Conservation (phyloP, 2,888 invertebrate species). For the Coelogynopora nodosa region DNA sequence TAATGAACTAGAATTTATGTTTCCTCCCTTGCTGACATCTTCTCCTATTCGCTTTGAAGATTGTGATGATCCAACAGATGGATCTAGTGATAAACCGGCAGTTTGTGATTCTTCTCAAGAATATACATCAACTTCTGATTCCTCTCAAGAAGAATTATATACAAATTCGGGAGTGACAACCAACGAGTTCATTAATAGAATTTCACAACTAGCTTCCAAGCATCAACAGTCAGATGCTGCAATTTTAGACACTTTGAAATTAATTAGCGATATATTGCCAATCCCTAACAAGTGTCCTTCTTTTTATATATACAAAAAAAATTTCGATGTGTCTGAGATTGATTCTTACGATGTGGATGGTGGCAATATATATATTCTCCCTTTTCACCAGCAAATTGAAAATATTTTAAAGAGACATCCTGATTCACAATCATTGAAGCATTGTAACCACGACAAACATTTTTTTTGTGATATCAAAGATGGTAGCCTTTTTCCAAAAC, state of each 20-base stretch:
- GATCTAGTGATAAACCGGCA: background rate
- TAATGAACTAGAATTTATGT: no score
- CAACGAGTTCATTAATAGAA: background rate
- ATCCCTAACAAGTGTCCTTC: background rate
- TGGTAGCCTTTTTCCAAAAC: background rate
- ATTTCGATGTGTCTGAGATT: background rate
- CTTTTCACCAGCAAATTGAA: background rate
- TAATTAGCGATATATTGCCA: background rate
- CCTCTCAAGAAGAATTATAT: background rate
- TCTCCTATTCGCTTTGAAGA: slow-evolving; percentile 5
- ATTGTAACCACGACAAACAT: background rate
- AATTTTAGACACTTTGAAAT: background rate
- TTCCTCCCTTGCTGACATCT: background rate
- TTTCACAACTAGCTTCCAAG: background rate
- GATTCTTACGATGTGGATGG: background rate
- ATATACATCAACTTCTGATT: no score
- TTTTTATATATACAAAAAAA: background rate
- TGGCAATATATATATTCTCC: background rate
- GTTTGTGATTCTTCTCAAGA: background rate
- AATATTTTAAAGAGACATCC: background rate
- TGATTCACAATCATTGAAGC: background rate
- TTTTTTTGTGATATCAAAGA: background rate
- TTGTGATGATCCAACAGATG: background rate
- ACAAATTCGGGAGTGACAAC: background rate
- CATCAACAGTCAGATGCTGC: background rate